Percentiles rank a stretch among this genome's conserved stretches.
phyloP scores from a whole-genome alignment of 2,888 invertebrate genomes.

The Sturmia bella region DNA sequence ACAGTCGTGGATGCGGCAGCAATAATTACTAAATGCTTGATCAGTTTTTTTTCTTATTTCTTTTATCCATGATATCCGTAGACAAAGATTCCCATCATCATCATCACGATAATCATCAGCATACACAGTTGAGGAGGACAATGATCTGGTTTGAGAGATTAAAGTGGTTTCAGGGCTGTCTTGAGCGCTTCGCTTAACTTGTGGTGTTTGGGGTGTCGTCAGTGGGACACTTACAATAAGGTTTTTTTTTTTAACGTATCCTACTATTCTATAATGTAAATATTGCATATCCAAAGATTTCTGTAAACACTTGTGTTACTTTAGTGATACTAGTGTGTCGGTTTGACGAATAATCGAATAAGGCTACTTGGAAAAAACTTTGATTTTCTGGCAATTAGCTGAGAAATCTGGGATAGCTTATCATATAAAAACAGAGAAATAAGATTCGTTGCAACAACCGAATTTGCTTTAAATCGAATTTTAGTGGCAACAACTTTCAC shows the following conservation, averaged over 20 bases:
- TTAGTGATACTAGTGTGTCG: not conserved
- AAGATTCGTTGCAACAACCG: too few relatives aligned
- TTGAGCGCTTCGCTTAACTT: conserved; percentile 63
- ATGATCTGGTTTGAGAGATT: conserved; percentile 62
- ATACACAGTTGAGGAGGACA: conserved; percentile 43
- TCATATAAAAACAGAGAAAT: too few relatives aligned
- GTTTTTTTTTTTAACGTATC: conserved; percentile 37
- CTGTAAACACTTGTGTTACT: not conserved
- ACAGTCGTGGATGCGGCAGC: conserved; percentile 48
- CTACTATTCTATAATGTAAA: conserved; percentile 27
- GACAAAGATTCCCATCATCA: conserved; percentile 56
- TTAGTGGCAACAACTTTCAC: too few relatives aligned
- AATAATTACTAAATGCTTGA: conserved; percentile 63
- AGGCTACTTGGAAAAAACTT: not conserved
- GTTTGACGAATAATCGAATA: conserved; percentile 26
- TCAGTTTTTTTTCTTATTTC: conserved; percentile 46
- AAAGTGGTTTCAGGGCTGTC: conserved; percentile 58
- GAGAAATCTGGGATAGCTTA: too few relatives aligned
- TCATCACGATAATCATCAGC: conserved; percentile 52
- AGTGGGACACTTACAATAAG: conserved; percentile 57
- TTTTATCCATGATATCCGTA: conserved; percentile 28
- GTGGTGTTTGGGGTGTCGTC: conserved; percentile 64
- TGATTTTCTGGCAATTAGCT: too few relatives aligned
- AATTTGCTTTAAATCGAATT: too few relatives aligned
- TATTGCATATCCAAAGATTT: conserved; percentile 20